These are phyloP conservation scores for Perccottus glenii DNA, from an alignment of 2,113 vertebrate genomes.

Conservation along the genomic window DNA sequence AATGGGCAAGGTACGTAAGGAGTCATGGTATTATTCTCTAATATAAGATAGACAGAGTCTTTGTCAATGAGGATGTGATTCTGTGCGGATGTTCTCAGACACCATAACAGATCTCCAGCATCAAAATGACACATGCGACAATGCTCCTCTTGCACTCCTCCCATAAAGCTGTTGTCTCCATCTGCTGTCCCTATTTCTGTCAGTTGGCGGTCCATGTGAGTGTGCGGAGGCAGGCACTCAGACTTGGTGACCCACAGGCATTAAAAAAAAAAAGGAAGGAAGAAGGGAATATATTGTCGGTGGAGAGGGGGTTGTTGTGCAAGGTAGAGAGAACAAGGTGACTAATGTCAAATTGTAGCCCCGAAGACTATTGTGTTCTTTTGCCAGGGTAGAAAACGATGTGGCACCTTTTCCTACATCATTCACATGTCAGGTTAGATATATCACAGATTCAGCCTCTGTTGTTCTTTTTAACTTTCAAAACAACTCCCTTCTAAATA, in stretches of 20 bases:
- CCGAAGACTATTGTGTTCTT: slow-evolving; percentile 43
- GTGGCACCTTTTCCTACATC: slow-evolving; percentile 45
- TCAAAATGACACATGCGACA: slow-evolving; percentile 34
- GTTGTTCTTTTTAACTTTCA: slow-evolving; percentile 11
- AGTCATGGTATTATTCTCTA: neutral
- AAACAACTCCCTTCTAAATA: slow-evolving; percentile 1
- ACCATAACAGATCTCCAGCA: slow-evolving; percentile 19
- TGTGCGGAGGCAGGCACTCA: slow-evolving; percentile 26
- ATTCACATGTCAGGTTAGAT: slow-evolving; percentile 47
- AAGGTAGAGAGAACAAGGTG: slow-evolving; percentile 56
- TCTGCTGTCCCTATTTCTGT: slow-evolving; percentile 45
- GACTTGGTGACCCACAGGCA: slow-evolving; percentile 22
- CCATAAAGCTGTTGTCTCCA: slow-evolving; percentile 29
- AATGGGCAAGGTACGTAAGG: no score
- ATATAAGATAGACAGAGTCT: neutral
- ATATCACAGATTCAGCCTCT: slow-evolving; percentile 31
- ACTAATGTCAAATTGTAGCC: slow-evolving; percentile 49
- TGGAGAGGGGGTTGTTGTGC: neutral
- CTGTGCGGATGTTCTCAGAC: slow-evolving; percentile 2
- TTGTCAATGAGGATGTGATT: neutral
- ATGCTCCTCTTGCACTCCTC: slow-evolving; percentile 25
- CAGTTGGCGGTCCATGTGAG: slow-evolving; percentile 23
- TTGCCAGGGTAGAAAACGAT: slow-evolving; percentile 30
- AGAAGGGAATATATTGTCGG: slow-evolving; percentile 1
- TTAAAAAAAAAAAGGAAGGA: slow-evolving; percentile 3